Percentiles rank a stretch among this genome's conserved stretches.
These are phyloP conservation scores for Gymnothorax reevesii DNA, from an alignment of 2,797 vertebrate species.

Conservation along the genomic window DNA sequence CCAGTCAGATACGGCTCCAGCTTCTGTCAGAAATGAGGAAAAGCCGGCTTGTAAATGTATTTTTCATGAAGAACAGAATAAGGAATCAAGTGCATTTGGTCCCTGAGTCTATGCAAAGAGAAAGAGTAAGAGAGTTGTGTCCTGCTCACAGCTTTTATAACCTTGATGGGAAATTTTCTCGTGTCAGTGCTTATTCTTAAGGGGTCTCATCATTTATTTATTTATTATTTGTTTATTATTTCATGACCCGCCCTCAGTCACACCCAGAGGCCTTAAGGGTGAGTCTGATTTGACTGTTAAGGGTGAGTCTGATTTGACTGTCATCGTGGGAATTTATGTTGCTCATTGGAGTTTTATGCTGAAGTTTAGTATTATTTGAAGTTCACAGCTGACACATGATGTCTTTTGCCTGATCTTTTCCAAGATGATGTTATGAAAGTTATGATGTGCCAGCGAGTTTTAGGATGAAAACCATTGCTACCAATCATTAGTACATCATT, in stretches of 20 bases:
- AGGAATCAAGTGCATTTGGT: not conserved
- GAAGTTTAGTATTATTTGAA: not conserved
- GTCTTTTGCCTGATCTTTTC: not conserved
- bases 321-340: not conserved
- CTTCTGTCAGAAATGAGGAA: not conserved
- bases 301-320: too few species aligned
- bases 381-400: not conserved
- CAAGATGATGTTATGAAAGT: not conserved
- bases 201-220: not conserved
- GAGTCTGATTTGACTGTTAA: too few species aligned
- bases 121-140: not conserved
- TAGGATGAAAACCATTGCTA: not conserved
- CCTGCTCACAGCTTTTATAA: not conserved
- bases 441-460: not conserved
- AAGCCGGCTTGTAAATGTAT: not conserved
- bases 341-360: not conserved
- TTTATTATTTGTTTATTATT: not conserved
- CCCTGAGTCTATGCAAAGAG: not conserved
- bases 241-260: not conserved
- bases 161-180: not conserved
- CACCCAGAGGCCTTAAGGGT: not conserved
- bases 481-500: not conserved
- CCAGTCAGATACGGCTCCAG: not conserved
- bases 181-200: not conserved
- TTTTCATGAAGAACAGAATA: slow-evolving; percentile 11